These are phyloP conservation scores for Marcusenius ussheri DNA, from an alignment of 2,113 vertebrate species.

Conservation along the genomic window DNA sequence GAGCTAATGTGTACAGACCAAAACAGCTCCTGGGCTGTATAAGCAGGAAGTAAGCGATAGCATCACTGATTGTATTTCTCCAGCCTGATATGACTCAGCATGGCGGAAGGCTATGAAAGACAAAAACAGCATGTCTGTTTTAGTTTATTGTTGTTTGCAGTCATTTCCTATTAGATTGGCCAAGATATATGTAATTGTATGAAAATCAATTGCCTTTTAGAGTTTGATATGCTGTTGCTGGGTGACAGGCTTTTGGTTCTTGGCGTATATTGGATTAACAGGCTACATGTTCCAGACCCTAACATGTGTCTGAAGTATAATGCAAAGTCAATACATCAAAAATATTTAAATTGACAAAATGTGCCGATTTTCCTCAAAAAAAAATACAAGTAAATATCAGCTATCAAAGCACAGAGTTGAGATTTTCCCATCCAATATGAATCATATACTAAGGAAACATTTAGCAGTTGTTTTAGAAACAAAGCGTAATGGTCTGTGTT, in stretches of 20 bases:
- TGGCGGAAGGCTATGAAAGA: not conserved
- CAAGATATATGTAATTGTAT: not conserved
- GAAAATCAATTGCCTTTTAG: not conserved
- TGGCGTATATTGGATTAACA: not conserved
- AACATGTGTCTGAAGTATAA: not conserved
- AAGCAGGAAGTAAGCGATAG: not conserved
- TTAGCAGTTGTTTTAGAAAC: not conserved
- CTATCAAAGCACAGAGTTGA: not conserved
- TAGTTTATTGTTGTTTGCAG: not conserved
- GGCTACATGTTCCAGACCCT: not conserved
- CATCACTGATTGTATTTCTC: conserved; percentile 7
- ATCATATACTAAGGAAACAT: not conserved
- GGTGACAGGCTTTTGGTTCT: not conserved
- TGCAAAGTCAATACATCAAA: not conserved
- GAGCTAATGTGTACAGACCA: not conserved
- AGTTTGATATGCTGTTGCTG: not conserved
- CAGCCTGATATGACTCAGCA: not conserved
- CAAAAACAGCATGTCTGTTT: not conserved
- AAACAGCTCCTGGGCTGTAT: not conserved
- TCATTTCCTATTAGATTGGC: not conserved
- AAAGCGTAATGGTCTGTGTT: not conserved
- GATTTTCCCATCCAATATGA: not conserved
- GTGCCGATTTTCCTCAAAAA: not conserved
- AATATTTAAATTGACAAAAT: not conserved
- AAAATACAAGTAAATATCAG: not conserved